Evolutionary conservation across 2,888 invertebrate species (phyloP).

Genomic region (Amaurobius ferox): DNA sequence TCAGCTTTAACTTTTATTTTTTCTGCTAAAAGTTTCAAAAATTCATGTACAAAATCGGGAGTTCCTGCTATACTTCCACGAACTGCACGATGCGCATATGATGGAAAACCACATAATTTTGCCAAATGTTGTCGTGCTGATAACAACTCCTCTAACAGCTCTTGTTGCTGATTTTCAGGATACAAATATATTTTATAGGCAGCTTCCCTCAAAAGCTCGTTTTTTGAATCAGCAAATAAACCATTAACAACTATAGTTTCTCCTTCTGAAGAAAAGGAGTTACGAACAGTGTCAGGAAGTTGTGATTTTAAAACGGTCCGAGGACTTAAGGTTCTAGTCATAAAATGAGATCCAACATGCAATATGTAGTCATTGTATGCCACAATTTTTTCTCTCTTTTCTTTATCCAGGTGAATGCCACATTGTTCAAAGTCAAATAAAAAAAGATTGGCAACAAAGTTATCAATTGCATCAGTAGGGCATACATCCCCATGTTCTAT

Average conservation of each 20-base stretch:
- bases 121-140: slow-evolving; percentile 88
- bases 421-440: slow-evolving; percentile 98
- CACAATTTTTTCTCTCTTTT: slow-evolving; percentile 84
- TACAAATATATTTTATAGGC: slow-evolving; percentile 91
- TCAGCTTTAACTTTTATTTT: slow-evolving; percentile 81
- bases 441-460: slow-evolving; percentile 91
- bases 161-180: slow-evolving; percentile 87
- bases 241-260: slow-evolving; percentile 87
- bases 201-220: slow-evolving; percentile 87
- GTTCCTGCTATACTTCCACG: slow-evolving; percentile 83
- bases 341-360: slow-evolving; percentile 78
- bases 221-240: slow-evolving; percentile 88
- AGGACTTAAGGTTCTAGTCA: slow-evolving; percentile 79
- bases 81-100: slow-evolving; percentile 87
- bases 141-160: slow-evolving; percentile 85
- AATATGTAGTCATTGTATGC: slow-evolving; percentile 90
- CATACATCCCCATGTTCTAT: slow-evolving; percentile 84
- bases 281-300: slow-evolving; percentile 85
- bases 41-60: slow-evolving; percentile 87
- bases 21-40: slow-evolving; percentile 86
- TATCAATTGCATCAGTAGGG: slow-evolving; percentile 84
- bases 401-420: slow-evolving; percentile 93
- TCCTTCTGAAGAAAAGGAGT: slow-evolving; percentile 84
- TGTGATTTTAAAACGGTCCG: slow-evolving; percentile 82
- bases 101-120: slow-evolving; percentile 89